Base-by-base conservation (phyloP, 2,888 invertebrate species). In the Drosophila ustulata region DNA sequence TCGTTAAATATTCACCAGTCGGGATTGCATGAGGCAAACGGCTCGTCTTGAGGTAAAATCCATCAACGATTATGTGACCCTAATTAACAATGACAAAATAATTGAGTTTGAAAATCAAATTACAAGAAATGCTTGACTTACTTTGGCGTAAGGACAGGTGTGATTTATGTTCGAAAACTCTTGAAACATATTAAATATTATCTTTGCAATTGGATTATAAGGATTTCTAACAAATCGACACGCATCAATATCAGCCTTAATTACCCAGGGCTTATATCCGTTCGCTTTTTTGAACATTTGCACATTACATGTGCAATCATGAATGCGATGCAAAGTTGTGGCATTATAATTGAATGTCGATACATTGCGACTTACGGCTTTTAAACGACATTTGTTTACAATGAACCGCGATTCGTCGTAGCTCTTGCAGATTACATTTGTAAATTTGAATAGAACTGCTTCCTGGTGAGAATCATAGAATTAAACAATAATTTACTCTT, bases 331-430 rank as follows among this genome's bases (percentile, higher is more conserved):
- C 66, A 30, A 1, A 66, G 0, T 5, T 5, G 61, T 65, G 4
- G 11, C 30, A 6, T 71, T 71, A 3, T 55, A 37, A 32, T 79
- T 75, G 0, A 77, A 45, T 7, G 47, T 45, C 1, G 58, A 59
- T 13, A 13, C 39, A 32, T 72, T 57, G 0, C 78, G 70, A n/a
- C 46, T 55, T 0, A 77, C 45, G 0, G 74, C 77, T 18, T 50
- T 64, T 1, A 77, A 3, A 1, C 80, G 72, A 43, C 72, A 82
- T 11, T 23, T 13, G 11, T 74, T 25, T 2, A 81, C 28, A 0
- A 25, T 7, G 4, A 77, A 7, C 71, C 74, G 79, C 0, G 72
- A 59, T 34, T 66, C 25, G 3, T 81, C 79, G 6, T 62, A 62
- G n/a, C 49, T 65, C 6, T 51, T 45, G 30, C 82, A 82, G 0